Base-by-base conservation (phyloP, 1,140 invertebrate genomes). In the Arctopsyche grandis region DNA sequence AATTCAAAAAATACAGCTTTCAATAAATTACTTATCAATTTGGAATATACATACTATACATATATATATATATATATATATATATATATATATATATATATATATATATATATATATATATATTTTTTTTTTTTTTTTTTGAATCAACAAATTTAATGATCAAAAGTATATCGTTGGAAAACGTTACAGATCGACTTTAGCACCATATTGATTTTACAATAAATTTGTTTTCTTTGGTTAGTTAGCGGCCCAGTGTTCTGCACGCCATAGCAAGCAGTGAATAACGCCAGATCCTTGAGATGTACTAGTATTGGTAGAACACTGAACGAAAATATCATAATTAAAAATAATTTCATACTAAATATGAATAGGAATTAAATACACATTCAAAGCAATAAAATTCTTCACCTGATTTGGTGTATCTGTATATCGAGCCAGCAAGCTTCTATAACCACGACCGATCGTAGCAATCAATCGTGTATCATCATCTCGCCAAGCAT, bases 381-480 rank as follows among this genome's bases (percentile, higher is more conserved):
- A 48, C 29, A 63, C 26, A 58, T 26, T 66, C 14, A 5, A 21
- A 12, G n/a, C 44, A 19, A 19, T 26, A 5, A 14, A 66, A 66
- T 4, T 38, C 29, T 38, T 12, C 16, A 63, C 84, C 81, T 89
- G 87, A 73, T 89, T 79, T 0, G 88, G 87, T 56, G 87, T 87
- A 79, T 93, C 92, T 5, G 92, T 91, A 80, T 93, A 94, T 46
- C 93, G 88, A 24, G 92, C 89, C 63, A 96, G 91, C 56, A 97
- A 88, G 82, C 93, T 95, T 24, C 96, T 89, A 85, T 97, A 97
- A 0, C 95, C 95, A 79, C 93, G 91, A 0, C 96, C 96, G 77
- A 97, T 91, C 0, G 95, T 96, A 0, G 92, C 94, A 46, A 97
- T 86, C 69, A 93, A 84, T 0, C 90, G 83, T 83, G 85, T 85